Base-by-base conservation (phyloP, 1,140 invertebrate species). In the Pseudomyrmex pallidus region DNA sequence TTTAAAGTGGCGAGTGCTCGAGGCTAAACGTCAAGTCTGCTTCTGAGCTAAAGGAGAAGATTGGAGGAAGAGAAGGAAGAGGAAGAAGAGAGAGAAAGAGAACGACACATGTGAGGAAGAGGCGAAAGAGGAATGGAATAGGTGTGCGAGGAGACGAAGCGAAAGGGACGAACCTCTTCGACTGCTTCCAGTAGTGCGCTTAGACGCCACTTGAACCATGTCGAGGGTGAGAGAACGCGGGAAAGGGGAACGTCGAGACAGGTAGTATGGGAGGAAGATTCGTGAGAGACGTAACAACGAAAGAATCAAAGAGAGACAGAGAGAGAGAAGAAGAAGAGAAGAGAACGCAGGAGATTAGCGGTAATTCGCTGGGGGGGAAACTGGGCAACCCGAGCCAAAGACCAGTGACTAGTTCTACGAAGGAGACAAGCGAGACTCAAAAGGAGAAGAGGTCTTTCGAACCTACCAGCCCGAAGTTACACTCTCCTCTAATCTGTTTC, bases 1-100 rank as follows among this genome's bases (percentile, higher is more conserved):
- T 90, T 87, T 88, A 74, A 88, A 90, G 86, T 88, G 86, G 72
- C 85, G 85, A 85, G 68, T 82, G 74, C 86, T 85, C 74, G 68
- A 84, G 87, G 85, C 85, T 85, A 82, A 85, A 83, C 84, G 83
- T 74, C 82, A 77, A 74, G 77, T 73, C 57, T 54, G 73, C 59
- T 72, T 85, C 62, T 56, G 46, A 48, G 22, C 35, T 61, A 68
- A 74, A 59, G 62, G 68, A 83, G 56, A 72, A 85, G 64, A 67
- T 80, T 12, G 35, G 44, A 25, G 46, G 77, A 66, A 67, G 44
- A 66, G 20, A 64, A 22, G 13, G 44, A 48, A 63, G 25, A 35
- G 1, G 57, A 66, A 2, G n/a, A 1, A 7, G 12, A 66, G 48
- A 48, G 50, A 25, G 35, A 46, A 22, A 59, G 76, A 62, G 44